These are phyloP conservation scores for Acanthosepion lycidas DNA, from an alignment of 2,888 invertebrate species.

Conservation along the genomic window DNA sequence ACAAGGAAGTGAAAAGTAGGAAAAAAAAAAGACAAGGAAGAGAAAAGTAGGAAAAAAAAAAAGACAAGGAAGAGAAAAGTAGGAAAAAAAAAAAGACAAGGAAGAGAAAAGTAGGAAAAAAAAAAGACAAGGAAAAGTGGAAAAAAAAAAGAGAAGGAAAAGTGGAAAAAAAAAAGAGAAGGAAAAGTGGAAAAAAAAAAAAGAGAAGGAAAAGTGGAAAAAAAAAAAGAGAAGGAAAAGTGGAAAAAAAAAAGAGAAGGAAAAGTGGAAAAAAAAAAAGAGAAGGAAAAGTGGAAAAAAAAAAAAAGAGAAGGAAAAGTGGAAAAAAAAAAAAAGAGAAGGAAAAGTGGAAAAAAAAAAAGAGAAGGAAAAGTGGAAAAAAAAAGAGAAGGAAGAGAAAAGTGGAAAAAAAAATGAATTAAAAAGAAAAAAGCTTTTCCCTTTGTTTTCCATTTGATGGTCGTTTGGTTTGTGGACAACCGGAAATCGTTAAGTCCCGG, in stretches of 20 bases:
- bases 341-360: not conserved
- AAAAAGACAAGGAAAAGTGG: too few species aligned
- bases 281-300: not conserved
- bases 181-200: too few species aligned
- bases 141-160: not conserved
- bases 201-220: not conserved
- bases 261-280: too few species aligned
- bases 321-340: not conserved
- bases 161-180: not conserved
- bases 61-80: not conserved
- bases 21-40: not conserved
- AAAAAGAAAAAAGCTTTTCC: not conserved
- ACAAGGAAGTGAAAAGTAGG: too few species aligned
- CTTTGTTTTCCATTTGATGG: not conserved
- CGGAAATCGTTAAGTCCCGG: constrained; percentile 20
- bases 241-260: not conserved
- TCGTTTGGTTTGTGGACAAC: not conserved
- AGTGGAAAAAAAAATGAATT: not conserved
- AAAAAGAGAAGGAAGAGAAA: not conserved
- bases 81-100: not conserved
- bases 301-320: not conserved
- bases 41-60: not conserved
- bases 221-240: not conserved
- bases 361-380: not conserved
- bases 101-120: not conserved